Percentiles rank a stretch among this genome's conserved stretches.
phyloP scores from a whole-genome alignment of 2,113 vertebrate species.

The Xiphorhynchus elegans region DNA sequence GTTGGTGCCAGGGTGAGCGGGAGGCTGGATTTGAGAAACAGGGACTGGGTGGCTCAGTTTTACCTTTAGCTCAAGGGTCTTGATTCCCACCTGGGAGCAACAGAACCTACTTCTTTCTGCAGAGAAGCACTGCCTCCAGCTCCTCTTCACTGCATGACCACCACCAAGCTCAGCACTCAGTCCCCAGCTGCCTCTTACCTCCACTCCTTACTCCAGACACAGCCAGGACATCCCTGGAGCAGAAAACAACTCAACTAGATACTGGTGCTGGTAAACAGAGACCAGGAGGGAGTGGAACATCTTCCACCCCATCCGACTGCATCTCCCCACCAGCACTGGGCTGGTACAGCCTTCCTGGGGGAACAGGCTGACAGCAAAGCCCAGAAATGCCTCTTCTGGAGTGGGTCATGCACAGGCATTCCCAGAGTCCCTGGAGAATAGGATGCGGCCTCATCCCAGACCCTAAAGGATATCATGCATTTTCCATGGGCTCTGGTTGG shows the following conservation, averaged over 20 bases:
- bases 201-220: background rate
- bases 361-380: background rate
- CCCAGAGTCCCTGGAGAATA: background rate
- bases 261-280: background rate
- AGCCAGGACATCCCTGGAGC: background rate
- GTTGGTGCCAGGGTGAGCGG: background rate
- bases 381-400: background rate
- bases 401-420: background rate
- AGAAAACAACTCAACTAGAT: background rate
- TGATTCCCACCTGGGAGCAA: background rate
- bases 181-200: background rate
- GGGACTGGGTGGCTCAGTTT: rapidly evolving
- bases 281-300: rapidly evolving
- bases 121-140: background rate
- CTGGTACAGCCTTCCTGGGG: background rate
- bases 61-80: background rate
- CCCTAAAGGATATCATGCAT: rapidly evolving
- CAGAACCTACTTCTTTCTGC: background rate
- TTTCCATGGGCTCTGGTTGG: background rate
- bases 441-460: background rate
- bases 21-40: background rate
- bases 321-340: background rate
- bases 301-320: background rate
- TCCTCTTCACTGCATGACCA: background rate
- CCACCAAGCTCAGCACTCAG: background rate